Percentiles rank a stretch among this genome's conserved stretches.
phyloP scores from a whole-genome alignment of 2,888 invertebrate species.

The Lasius platythorax region DNA sequence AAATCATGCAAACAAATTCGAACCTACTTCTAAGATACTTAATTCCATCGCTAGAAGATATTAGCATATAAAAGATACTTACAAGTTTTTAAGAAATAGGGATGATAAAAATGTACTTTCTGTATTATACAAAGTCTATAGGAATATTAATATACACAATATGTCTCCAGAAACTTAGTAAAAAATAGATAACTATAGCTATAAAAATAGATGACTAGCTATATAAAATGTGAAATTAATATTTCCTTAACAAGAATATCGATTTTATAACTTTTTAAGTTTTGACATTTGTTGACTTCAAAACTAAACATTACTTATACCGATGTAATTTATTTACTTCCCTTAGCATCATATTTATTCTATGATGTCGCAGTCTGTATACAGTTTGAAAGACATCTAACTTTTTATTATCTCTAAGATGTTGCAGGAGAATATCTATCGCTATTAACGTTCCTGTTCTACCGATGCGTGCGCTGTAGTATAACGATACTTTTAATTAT shows the following conservation, averaged over 20 bases:
- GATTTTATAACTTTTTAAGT: not conserved
- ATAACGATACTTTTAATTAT: not conserved
- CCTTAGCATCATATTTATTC: slow-evolving; percentile 92
- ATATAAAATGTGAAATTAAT: not conserved
- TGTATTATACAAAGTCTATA: not conserved
- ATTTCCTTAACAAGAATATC: not conserved
- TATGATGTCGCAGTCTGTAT: slow-evolving; percentile 89
- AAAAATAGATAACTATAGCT: not conserved
- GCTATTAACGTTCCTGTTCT: slow-evolving; percentile 92
- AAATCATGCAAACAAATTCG: too few relatives aligned
- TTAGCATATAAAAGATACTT: slow-evolving; percentile 68
- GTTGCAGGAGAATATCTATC: slow-evolving; percentile 90
- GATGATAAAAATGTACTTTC: slow-evolving; percentile 65
- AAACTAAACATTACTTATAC: too few relatives aligned
- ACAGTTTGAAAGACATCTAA: slow-evolving; percentile 91
- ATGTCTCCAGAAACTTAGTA: not conserved
- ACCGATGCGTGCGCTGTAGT: slow-evolving; percentile 91
- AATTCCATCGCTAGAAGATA: too few relatives aligned
- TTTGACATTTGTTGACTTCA: too few relatives aligned
- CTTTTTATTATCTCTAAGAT: slow-evolving; percentile 88
- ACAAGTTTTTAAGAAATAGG: slow-evolving; percentile 83
- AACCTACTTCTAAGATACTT: too few relatives aligned
- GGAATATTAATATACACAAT: not conserved
- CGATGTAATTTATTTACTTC: slow-evolving; percentile 85
- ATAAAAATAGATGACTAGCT: not conserved